Evolutionary conservation across 92 coral and sea anemone genomes (phyloP).

Genomic region (Porites divaricata): DNA sequence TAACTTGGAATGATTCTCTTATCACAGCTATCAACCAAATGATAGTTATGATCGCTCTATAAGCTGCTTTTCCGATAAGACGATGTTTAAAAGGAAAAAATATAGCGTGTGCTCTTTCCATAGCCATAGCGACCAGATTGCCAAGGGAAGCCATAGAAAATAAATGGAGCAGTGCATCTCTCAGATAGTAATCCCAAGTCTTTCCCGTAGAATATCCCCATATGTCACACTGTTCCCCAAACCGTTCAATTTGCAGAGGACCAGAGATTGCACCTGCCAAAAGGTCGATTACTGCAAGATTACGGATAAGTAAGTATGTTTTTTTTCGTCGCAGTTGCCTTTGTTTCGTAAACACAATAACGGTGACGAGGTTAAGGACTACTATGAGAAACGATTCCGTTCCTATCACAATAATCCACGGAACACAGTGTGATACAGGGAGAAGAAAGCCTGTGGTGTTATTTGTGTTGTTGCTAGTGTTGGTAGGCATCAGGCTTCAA

Average conservation of each 20-base stretch:
- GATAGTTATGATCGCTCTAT: not conserved
- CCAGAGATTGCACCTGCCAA: conserved; percentile 5
- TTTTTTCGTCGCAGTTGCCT: conserved; percentile 6
- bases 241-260: conserved; percentile 2
- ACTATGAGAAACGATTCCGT: not conserved
- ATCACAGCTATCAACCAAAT: conserved; percentile 11
- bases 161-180: not conserved
- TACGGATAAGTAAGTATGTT: conserved; percentile 1
- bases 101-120: conserved; percentile 2
- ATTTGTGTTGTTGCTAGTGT: not conserved
- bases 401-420: not conserved
- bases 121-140: not conserved
- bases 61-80: not conserved
- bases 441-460: not conserved
- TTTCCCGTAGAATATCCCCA: not conserved
- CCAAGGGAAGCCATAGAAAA: conserved; percentile 2
- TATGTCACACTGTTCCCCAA: not conserved
- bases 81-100: not conserved
- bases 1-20: not conserved
- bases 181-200: not conserved
- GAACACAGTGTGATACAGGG: not conserved
- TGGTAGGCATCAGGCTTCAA: not conserved
- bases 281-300: conserved; percentile 9
- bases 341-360: conserved; percentile 13
- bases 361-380: conserved; percentile 3